phyloP scores from a whole-genome alignment of 64 coral and sea anemone species.

The Stichodactyla helianthus region DNA sequence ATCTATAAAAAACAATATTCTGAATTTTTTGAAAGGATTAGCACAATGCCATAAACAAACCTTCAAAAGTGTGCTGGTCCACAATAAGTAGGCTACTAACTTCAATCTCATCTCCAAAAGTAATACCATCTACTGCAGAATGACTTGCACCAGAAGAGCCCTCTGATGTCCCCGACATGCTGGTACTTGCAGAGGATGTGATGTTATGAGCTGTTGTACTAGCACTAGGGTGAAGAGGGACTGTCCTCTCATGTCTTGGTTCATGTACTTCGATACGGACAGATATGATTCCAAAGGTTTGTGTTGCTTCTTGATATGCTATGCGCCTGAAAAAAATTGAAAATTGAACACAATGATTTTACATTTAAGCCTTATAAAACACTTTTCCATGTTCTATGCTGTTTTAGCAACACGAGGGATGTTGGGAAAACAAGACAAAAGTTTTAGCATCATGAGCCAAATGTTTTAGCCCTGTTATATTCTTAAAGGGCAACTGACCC shows the following conservation, averaged over 20 bases:
- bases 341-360: not conserved
- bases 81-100: constrained; percentile 76
- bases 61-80: constrained; percentile 98
- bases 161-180: constrained; percentile 27
- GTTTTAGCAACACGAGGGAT: too few relatives aligned
- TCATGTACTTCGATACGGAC: constrained; percentile 78
- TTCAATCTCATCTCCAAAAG: constrained; percentile 96
- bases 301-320: constrained; percentile 84
- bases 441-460: too few relatives aligned
- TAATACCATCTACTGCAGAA: constrained; percentile 79
- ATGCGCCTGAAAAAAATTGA: constrained; percentile 54
- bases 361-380: too few relatives aligned
- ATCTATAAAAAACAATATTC: too few relatives aligned
- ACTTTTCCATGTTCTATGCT: too few relatives aligned
- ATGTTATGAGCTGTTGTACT: constrained; percentile 87
- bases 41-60: constrained; percentile 8
- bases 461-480: too few relatives aligned
- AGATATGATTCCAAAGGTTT: constrained; percentile 91
- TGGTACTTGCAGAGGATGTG: constrained; percentile 35
- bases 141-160: not conserved
- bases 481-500: too few relatives aligned
- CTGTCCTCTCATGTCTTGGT: constrained; percentile 35
- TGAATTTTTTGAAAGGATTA: too few relatives aligned
- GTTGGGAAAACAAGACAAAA: too few relatives aligned
- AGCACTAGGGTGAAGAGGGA: constrained; percentile 78